phyloP scores from a whole-genome alignment of 2,888 invertebrate genomes.

The Rhagonycha fulva region DNA sequence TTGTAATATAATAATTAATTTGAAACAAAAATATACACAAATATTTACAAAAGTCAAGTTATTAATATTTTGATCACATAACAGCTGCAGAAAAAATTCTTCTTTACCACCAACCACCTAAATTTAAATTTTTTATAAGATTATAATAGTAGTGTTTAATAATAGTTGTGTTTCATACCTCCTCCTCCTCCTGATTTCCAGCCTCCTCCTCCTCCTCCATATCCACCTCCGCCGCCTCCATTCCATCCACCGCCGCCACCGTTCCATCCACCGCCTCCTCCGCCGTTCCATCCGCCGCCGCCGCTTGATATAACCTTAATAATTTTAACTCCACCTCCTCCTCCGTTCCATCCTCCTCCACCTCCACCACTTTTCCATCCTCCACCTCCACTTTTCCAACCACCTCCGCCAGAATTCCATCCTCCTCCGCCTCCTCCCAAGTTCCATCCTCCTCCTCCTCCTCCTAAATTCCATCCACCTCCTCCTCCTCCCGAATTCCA shows the following conservation, averaged over 20 bases:
- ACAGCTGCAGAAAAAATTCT: neutral
- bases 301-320: neutral
- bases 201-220: slow-evolving; percentile 14
- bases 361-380: neutral
- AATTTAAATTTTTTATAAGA: neutral
- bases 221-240: neutral
- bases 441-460: neutral
- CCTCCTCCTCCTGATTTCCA: slow-evolving; percentile 5
- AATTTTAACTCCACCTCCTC: neutral
- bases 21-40: neutral
- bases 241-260: slow-evolving; percentile 2
- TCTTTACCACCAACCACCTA: slow-evolving; percentile 4
- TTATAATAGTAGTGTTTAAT: neutral
- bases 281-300: neutral
- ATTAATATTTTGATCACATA: neutral
- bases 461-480: neutral
- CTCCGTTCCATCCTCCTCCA: neutral
- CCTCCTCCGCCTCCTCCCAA: neutral
- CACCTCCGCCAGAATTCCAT: neutral
- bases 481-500: neutral
- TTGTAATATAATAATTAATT: neutral
- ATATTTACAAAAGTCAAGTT: neutral
- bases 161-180: neutral
- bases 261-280: neutral
- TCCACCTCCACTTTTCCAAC: neutral